Base-by-base conservation (phyloP, 35 echinoderm and acorn worm genomes). In the Hemicentrotus pulcherrimus region DNA sequence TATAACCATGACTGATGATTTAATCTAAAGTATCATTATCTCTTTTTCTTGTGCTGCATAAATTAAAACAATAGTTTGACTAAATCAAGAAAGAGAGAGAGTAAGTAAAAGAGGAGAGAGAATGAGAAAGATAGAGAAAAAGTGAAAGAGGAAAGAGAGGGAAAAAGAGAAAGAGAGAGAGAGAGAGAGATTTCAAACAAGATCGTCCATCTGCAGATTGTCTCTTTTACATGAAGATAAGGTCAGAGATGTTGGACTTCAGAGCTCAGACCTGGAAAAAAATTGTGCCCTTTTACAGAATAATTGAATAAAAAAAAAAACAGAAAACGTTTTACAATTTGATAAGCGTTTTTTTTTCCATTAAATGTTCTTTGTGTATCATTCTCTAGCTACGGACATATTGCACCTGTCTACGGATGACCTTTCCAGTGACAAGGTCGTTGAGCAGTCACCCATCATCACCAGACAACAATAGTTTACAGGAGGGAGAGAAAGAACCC, bases 401-500 rank as follows among this genome's bases (percentile, higher is more conserved):
- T 58, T 47, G 91, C 30, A 58, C 45, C 45, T 93, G 48, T 93
- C 9, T 93, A 46, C 35, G 91, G 12, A 47, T 31, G 91, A 46
- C n/a, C 48, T 47, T 93, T 9, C 91, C 48, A 10, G 45, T 31
- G 18, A 58, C 47, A 13, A 93, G 91, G n/a, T 93, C 91, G 19
- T 47, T 58, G 91, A 93, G 91, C 48, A 93, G 91, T 58, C 91
- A 93, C 16, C 91, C 91, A 48, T 47, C 32, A 28, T 10, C 91
- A 55, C 9, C 47, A 46, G 45, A 22, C 48, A 58, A 91, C 18
- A 5, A 58, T 86, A 92, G 50, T 19, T 92, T 11, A 31, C 46
- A 32, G 18, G 50, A 94, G 9, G 19, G 52, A 11, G 88, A 85
- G 55, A 78, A 78, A 78, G 97, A 95, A 47, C 98, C 98, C 6